Evolutionary conservation across 2,888 invertebrate species (phyloP), one percentile per base, ranked within the genome.

Genomic region (Dolomedes plantarius): DNA sequence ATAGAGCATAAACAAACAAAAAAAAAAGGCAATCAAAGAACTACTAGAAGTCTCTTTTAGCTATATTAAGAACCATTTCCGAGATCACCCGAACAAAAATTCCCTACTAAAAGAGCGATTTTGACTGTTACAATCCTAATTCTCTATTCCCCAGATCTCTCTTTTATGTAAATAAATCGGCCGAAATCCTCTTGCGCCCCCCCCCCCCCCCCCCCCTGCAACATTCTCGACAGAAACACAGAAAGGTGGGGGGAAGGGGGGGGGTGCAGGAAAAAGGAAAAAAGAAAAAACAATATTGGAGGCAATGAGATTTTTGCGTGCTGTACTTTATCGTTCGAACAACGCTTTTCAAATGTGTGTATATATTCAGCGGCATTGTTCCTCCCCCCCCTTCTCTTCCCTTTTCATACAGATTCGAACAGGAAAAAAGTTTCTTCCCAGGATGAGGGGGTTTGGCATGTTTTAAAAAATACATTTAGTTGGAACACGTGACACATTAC

Each of bases 281-380:
- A 64, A 50, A 29, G 28, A 19, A 67, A 46, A 56, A 56, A 75
- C 56, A 81, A 74, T 64, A 83, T 27, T 41, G 39, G 32, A 75
- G 75, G 76, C 83, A 85, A 85, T 85, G 83, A 85, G 83, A 85
- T 77, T 85, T 85, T 85, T 68, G 83, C 83, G 83, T 85, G 83
- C 72, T 65, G 69, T 36, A 71, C 64, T 83, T 83, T 83, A 83
- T 83, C 76, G 77, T 73, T 85, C 50, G 83, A 77, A 77, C 82
- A 68, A 56, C 81, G 81, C 39, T 81, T 68, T 74, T 46, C 19
- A 56, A 56, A 56, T 56, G 74, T 27, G 68, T 82, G 67, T 75
- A 75, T 81, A 82, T 76, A 79, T 75, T 69, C 74, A 56, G 68
- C 56, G 68, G 81, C 72, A 76, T 75, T 82, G 75, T 75, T 75